Conservation (phyloP, 2,888 invertebrate genomes). For the Erynnis tages region DNA sequence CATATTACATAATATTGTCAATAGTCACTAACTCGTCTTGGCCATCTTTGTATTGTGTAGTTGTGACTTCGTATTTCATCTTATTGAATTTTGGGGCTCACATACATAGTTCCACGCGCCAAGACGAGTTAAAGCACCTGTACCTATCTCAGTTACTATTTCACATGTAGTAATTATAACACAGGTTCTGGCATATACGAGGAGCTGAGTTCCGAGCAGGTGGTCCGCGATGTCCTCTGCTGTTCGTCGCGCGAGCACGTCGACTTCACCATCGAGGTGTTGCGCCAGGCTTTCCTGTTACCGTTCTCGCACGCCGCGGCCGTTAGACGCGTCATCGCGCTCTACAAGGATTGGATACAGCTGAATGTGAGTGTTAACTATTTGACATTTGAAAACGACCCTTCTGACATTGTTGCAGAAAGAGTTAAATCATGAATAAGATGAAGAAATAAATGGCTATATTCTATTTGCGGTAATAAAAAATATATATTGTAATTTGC, state of each 20-base stretch:
- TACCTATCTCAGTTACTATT: too few species aligned
- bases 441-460: too few species aligned
- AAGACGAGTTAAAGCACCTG: too few species aligned
- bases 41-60: too few species aligned
- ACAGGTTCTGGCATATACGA: conserved; percentile 56
- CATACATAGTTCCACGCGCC: too few species aligned
- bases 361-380: conserved; percentile 83
- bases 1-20: too few species aligned
- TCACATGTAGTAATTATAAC: too few species aligned
- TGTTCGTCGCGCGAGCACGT: conserved; percentile 93
- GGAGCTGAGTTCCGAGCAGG: conserved; percentile 79
- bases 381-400: background rate
- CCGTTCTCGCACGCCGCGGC: conserved; percentile 94
- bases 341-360: conserved; percentile 98
- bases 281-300: conserved; percentile 95
- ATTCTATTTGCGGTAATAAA: too few species aligned
- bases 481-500: too few species aligned
- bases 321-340: conserved; percentile 92
- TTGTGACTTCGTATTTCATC: too few species aligned
- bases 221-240: conserved; percentile 94
- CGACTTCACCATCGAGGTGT: conserved; percentile 96
- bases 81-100: too few species aligned
- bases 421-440: background rate
- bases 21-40: too few species aligned
- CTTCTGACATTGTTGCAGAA: background rate